Base-by-base conservation (phyloP, 2,797 vertebrate genomes). In the Pseudotriccus pelzelni region DNA sequence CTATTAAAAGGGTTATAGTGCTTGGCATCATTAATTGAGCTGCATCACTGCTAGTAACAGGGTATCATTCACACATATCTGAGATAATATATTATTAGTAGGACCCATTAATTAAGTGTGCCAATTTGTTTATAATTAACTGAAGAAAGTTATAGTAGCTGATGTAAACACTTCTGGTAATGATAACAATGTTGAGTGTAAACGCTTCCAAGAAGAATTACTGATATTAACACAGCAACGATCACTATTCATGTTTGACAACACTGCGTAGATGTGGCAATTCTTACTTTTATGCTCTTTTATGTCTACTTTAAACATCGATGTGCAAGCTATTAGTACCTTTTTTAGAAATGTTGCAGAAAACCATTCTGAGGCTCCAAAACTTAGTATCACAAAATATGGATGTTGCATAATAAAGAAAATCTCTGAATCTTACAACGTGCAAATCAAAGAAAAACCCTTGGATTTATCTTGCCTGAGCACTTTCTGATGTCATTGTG, bases 71-170 rank as follows among this genome's bases (percentile, higher is more conserved):
- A 93, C 93, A 89, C 52, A n/a, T 78, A 79, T 79, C 91, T 95
- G 89, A 94, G 73, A 92, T 92, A 84, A 80, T 79, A 77, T 46
- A 52, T 80, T 86, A 23, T 90, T 94, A 95, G 78, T 62, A 73
- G 77, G 87, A 83, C 66, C 84, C 89, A 78, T 96, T 97, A 95
- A 98, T 97, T 97, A 96, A 96, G 55, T 50, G 82, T 68, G 90
- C 55, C 69, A 85, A 91, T 96, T 97, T 97, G 89, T 97, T 97
- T 96, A 93, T 96, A 96, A 97, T 97, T 97, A 97, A 96, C 89
- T 96, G 64, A 82, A 97, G 80, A 96, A 97, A 97, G 97, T 81
- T 96, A 96, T 89, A 94, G 78, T 92, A 89, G 90, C 84, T 94
- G 93, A 96, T 93, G 91, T 47, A 97, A 98, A 96, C 93, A 96